Conservation (phyloP, 2,888 invertebrate species). For the Monopis laevigella region DNA sequence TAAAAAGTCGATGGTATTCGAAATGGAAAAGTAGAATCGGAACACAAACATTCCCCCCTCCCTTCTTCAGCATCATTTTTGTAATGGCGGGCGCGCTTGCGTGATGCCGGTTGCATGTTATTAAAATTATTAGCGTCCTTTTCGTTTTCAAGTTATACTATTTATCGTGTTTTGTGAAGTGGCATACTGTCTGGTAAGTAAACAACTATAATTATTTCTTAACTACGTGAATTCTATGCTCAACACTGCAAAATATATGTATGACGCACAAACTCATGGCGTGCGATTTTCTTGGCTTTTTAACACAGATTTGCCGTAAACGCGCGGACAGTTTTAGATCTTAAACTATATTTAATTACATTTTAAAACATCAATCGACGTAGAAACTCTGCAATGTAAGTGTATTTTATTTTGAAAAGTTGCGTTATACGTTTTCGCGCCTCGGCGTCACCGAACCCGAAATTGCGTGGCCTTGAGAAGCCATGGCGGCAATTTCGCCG, state of each 20-base stretch:
- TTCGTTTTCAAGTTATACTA: slow-evolving; percentile 29
- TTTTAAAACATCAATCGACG: too few species aligned
- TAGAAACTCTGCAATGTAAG: too few species aligned
- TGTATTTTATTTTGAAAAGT: too few species aligned
- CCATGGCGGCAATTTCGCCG: slow-evolving; percentile 43
- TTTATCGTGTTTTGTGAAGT: slow-evolving; percentile 6
- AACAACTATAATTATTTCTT: background rate
- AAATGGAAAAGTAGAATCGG: too few species aligned
- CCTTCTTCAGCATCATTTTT: background rate
- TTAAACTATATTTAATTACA: too few species aligned
- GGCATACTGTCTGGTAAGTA: slow-evolving; percentile 1
- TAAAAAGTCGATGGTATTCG: background rate
- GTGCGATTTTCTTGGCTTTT: too few species aligned
- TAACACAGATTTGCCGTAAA: too few species aligned
- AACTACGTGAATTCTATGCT: background rate
- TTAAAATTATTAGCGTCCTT: slow-evolving; percentile 52
- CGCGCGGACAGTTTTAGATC: too few species aligned
- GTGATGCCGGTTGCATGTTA: slow-evolving; percentile 64
- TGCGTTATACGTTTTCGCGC: slow-evolving; percentile 28
- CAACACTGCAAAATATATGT: background rate
- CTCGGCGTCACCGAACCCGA: slow-evolving; percentile 22
- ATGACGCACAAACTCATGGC: slow-evolving; percentile 6
- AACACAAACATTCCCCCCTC: too few species aligned
- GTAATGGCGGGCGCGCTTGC: slow-evolving; percentile 64
- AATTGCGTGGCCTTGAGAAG: slow-evolving; percentile 42